Evolutionary conservation across 2,797 vertebrate species (phyloP), one percentile per base, ranked within the genome.

Genomic region (Allobates femoralis): DNA sequence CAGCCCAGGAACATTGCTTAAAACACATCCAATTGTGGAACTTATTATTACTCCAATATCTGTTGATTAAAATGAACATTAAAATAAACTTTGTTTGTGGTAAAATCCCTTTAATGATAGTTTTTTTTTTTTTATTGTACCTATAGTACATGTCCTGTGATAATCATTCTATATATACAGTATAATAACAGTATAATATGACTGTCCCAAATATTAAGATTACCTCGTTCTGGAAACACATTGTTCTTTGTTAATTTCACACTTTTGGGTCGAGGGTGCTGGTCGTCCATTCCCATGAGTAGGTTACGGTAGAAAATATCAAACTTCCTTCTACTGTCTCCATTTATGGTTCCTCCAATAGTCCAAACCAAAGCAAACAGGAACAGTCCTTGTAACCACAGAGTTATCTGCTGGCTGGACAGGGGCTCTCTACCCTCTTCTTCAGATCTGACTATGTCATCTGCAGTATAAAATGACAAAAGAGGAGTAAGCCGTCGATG

Each of bases 301-400:
- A 99, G 91, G 85, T 91, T 94, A n/a, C 97, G 94, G 90, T 94
- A 98, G 93, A 96, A 99, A 0, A 89, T 10, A 86, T 99, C 96
- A 90, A 99, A 99, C 91, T 96, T 98, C 87, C 94, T 97, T 64
- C 96, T 95, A 91, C 96, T 95, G 37, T 96, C 94, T 5, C 93
- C 93, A 0, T 95, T 95, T 30, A 99, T 95, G 83, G 96, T 96
- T 85, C 96, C 95, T 0, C 96, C 96, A 76, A 99, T 83, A 0
- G 95, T 95, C 98, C 98, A 99, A 46, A 99, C 97, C 86, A 96
- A 89, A 4, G 96, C 93, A 37, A 99, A 99, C n/a, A 99, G 93
- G 89, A 99, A 98, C 5, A 98, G 92, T 14, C 94, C 93, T 90
- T 98, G 97, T 21, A 99, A 94, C 97, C 97, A 98, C 69, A 94